Evolutionary conservation across 2,113 vertebrate species (phyloP).

Genomic region (Nerophis lumbriciformis): DNA sequence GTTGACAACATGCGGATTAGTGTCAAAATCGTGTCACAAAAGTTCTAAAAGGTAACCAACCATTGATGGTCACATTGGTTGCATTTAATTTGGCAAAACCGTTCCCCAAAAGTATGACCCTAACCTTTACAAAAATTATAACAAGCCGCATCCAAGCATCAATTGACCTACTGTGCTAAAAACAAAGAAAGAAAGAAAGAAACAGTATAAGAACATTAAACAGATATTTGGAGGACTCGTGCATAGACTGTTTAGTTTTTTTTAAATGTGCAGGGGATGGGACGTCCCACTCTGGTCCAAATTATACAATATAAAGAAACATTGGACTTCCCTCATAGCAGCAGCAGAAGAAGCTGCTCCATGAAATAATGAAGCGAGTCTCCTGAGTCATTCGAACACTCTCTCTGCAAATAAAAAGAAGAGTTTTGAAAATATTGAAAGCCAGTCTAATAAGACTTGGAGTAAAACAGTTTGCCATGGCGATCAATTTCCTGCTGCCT

Average conservation of each 20-base stretch:
- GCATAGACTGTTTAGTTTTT: slow-evolving; percentile 12
- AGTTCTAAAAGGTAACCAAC: neutral
- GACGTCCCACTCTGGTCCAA: slow-evolving; percentile 4
- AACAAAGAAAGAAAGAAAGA: slow-evolving; percentile 8
- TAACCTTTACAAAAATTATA: slow-evolving; percentile 7
- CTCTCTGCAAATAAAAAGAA: neutral
- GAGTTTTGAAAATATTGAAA: neutral
- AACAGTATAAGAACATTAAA: slow-evolving; percentile 10
- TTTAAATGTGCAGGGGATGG: slow-evolving; percentile 20
- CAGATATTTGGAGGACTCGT: slow-evolving; percentile 6
- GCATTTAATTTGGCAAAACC: too few relatives aligned
- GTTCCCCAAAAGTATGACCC: too few relatives aligned
- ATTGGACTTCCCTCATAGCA: neutral
- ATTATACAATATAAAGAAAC: slow-evolving; percentile 2
- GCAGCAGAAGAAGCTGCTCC: neutral
- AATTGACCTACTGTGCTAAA: slow-evolving; percentile 16
- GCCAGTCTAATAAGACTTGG: too few relatives aligned
- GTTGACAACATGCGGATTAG: slow-evolving; percentile 53
- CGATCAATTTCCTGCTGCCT: slow-evolving; percentile 44
- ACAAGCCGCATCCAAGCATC: slow-evolving; percentile 1
- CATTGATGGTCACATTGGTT: too few relatives aligned
- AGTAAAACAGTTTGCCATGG: neutral
- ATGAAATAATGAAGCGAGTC: slow-evolving; percentile 6
- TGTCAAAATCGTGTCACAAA: slow-evolving; percentile 10
- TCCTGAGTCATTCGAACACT: slow-evolving; percentile 36